Conservation (phyloP, 2,797 vertebrate species). For the Poliocrania exsul region DNA sequence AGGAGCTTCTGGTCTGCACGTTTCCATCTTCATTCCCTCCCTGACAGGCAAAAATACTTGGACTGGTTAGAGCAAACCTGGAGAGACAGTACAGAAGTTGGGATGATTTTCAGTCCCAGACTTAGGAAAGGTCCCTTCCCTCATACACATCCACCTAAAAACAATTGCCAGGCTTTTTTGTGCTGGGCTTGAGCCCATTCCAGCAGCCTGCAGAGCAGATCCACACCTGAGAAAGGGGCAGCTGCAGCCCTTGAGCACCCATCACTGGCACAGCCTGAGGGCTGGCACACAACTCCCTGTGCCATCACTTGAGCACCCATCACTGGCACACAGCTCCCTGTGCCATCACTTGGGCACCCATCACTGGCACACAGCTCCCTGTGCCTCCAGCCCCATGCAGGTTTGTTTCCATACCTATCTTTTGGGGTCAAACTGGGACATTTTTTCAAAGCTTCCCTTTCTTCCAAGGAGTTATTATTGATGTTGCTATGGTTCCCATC, state of each 20-base stretch:
- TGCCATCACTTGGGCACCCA: neutral
- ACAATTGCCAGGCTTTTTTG: neutral
- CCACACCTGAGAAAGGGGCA: neutral
- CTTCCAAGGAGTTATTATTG: neutral
- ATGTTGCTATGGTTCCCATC: constrained; percentile 11
- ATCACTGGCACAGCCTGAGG: neutral
- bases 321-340: too few species aligned
- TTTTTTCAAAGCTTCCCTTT: neutral
- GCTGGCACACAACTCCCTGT: too few species aligned
- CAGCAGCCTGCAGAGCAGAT: neutral
- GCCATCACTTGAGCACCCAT: too few species aligned
- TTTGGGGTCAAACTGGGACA: neutral
- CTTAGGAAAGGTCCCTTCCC: neutral
- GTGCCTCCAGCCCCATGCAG: neutral
- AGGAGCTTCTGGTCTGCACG: neutral
- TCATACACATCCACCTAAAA: neutral
- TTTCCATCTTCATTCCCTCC: neutral
- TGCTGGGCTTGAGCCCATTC: neutral
- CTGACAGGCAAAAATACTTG: neutral
- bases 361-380: neutral
- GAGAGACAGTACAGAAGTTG: neutral
- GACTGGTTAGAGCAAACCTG: neutral
- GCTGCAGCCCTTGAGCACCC: neutral
- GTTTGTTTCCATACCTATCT: neutral
- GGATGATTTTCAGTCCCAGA: neutral